These are phyloP conservation scores for Spialia ferax DNA, from an alignment of 2,888 invertebrate species.

Conservation along the genomic window DNA sequence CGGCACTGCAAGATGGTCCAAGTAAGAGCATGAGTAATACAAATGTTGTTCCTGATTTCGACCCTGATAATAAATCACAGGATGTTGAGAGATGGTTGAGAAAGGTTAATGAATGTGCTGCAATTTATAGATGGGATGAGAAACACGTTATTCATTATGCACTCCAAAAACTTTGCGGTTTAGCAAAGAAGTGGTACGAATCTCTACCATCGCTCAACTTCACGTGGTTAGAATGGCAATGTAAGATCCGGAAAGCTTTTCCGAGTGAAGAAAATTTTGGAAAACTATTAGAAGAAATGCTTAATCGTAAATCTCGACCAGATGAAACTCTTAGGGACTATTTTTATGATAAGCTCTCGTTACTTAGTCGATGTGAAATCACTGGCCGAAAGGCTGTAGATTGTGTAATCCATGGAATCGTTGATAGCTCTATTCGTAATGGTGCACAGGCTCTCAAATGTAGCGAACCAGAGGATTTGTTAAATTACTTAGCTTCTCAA, in stretches of 20 bases:
- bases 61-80: background rate
- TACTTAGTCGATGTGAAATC: background rate
- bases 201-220: background rate
- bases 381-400: background rate
- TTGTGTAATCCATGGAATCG: conserved; percentile 1
- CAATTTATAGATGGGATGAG: background rate
- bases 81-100: background rate
- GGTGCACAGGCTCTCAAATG: background rate
- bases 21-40: background rate
- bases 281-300: background rate
- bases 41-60: background rate
- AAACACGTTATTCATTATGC: conserved; percentile 1
- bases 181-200: background rate
- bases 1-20: background rate
- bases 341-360: conserved; percentile 1
- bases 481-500: conserved; percentile 7
- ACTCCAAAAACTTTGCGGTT: background rate
- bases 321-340: background rate
- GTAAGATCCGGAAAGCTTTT: background rate
- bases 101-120: background rate
- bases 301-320: background rate
- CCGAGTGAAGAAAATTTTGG: background rate
- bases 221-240: conserved; percentile 4
- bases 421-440: background rate
- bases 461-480: conserved; percentile 25